phyloP scores from a whole-genome alignment of 2,113 vertebrate species.

The Chauna torquata region DNA sequence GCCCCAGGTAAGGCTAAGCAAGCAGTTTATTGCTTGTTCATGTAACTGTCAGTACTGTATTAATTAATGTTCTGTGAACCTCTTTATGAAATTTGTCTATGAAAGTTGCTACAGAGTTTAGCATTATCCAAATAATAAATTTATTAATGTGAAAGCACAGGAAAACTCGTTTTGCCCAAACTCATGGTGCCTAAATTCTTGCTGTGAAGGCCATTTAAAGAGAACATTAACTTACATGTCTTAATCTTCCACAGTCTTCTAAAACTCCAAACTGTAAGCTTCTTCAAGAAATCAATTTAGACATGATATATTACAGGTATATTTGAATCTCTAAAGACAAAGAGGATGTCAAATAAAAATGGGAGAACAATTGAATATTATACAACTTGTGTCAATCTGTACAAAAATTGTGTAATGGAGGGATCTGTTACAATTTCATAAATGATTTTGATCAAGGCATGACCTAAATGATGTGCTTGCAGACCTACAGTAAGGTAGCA shows the following conservation, averaged over 20 bases:
- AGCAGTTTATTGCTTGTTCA: background rate
- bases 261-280: background rate
- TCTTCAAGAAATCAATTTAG: background rate
- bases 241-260: background rate
- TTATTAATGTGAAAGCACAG: background rate
- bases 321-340: background rate
- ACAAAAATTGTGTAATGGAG: background rate
- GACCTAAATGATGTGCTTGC: background rate
- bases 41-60: background rate
- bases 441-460: background rate
- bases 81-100: background rate
- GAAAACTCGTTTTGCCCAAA: background rate
- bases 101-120: background rate
- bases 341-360: background rate
- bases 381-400: background rate
- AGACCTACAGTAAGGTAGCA: background rate
- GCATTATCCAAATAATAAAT: background rate
- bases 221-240: background rate
- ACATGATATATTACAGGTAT: background rate
- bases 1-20: background rate
- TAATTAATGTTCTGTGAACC: background rate
- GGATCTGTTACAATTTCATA: background rate
- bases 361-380: background rate
- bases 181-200: background rate
- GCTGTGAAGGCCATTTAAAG: background rate